Evolutionary conservation across 2,113 vertebrate species (phyloP), one percentile per base, ranked within the genome.

Genomic region (Nibea coibor): DNA sequence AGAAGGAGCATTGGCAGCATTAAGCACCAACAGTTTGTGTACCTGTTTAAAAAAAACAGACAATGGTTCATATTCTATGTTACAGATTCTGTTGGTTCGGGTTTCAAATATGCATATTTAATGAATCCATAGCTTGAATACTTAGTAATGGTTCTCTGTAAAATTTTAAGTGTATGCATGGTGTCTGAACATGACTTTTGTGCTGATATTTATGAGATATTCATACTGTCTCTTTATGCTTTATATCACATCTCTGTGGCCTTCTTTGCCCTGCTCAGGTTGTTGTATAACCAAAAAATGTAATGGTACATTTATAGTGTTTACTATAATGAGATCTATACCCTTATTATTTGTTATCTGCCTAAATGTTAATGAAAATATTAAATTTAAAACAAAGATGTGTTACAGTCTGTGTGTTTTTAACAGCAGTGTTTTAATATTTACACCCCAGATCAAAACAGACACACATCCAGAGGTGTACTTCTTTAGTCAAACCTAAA

Each of bases 11-110:
- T 5, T 5, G 48, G 28, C 16, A 54, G 19, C 64, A 19, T 39
- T 22, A 51, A n/a, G 59, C 58, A 53, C 45, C 59, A 54, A 68
- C 72, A 73, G 24, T 61, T 45, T 48, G 73, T 47, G 59, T 54
- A 10, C 19, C 9, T 42, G 54, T 39, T 24, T 35, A 5, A 14
- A 42, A 63, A 3, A 28, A 58, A 35, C 12, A 17, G 57, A 39
- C 19, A 24, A n/a, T 28, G 47, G 3, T 51, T 74, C 39, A 7
- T 51, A 22, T 24, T 59, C n/a, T 10, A 58, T 16, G 20, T n/a
- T 67, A 61, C 8, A 48, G 5, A 5, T n/a, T 26, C 24, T n/a
- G 15, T 68, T 39, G 8, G 35, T 39, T 39, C 35, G 1, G 35
- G 24, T 61, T 17, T 31, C 10, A 12, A 67, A 61, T 2, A 61